Evolutionary conservation across 2,113 vertebrate species (phyloP).

Genomic region (Nicator chloris): DNA sequence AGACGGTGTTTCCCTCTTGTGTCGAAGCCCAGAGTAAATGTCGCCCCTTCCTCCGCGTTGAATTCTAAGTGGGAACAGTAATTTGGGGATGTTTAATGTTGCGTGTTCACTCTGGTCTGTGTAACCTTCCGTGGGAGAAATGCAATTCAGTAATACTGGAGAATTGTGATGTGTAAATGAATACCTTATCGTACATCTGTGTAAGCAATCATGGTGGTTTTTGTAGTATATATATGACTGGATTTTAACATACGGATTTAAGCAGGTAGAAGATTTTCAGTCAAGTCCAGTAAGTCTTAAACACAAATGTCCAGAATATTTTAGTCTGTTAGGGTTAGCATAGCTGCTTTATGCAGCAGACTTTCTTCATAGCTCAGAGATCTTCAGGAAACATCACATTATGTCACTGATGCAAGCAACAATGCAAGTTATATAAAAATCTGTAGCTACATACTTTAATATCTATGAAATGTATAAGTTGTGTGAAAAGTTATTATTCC

Average conservation of each 20-base stretch:
- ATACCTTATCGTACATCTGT: too few species aligned
- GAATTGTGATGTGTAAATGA: neutral
- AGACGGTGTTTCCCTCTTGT: neutral
- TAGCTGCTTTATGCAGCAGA: neutral
- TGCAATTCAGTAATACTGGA: rapidly evolving
- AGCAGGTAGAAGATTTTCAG: neutral
- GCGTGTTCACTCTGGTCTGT: neutral
- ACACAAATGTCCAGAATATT: neutral
- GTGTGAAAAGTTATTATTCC: neutral
- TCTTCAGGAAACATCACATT: neutral
- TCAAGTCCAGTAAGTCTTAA: neutral
- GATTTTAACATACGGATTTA: neutral
- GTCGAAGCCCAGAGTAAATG: neutral
- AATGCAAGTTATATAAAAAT: neutral
- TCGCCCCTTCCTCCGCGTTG: rapidly evolving
- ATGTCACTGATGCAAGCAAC: neutral
- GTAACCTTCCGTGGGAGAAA: neutral
- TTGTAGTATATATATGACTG: neutral
- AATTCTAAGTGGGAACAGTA: neutral
- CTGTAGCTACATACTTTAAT: neutral
- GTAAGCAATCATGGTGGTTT: rapidly evolving
- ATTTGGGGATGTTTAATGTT: neutral
- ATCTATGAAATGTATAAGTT: neutral
- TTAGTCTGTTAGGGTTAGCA: neutral
- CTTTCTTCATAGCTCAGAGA: neutral